Evolutionary conservation across 2,888 invertebrate species (phyloP).

Genomic region (Pterostichus madidus): DNA sequence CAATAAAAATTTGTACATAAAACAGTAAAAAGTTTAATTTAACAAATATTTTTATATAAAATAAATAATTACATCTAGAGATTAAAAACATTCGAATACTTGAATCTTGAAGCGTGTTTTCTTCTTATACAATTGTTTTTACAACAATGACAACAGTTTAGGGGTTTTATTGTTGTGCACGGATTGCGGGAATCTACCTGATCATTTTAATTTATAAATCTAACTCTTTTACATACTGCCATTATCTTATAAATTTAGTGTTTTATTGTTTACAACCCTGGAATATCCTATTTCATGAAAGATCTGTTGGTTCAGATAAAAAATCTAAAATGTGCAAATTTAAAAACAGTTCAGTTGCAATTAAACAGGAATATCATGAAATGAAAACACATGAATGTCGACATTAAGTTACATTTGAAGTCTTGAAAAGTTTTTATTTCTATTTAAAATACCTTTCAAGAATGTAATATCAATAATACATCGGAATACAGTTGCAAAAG

Average conservation of each 20-base stretch:
- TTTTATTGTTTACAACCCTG: slow-evolving; percentile 60
- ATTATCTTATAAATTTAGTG: slow-evolving; percentile 33
- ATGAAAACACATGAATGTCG: too few species aligned
- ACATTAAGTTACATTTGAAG: too few species aligned
- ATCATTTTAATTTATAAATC: slow-evolving; percentile 4
- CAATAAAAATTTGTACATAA: slow-evolving; percentile 67
- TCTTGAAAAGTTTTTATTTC: too few species aligned
- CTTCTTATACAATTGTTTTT: slow-evolving; percentile 19
- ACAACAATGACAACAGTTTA: slow-evolving; percentile 46
- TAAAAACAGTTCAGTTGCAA: too few species aligned
- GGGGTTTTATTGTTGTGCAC: slow-evolving; percentile 3
- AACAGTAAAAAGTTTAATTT: slow-evolving; percentile 64
- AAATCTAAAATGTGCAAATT: not conserved
- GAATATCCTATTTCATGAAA: slow-evolving; percentile 38
- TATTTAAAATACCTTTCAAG: too few species aligned
- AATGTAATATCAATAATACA: slow-evolving; percentile 5
- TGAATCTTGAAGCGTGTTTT: slow-evolving; percentile 49
- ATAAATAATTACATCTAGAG: slow-evolving; percentile 66
- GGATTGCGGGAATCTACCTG: slow-evolving; percentile 13
- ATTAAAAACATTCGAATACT: slow-evolving; percentile 62
- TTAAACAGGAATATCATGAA: too few species aligned
- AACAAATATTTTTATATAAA: slow-evolving; percentile 65
- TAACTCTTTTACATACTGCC: slow-evolving; percentile 16
- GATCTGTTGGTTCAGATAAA: not conserved
- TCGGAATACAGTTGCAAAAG: too few species aligned